These are phyloP conservation scores for Melanotaenia trifasciata DNA, from an alignment of 2,797 vertebrate species.

Conservation along the genomic window DNA sequence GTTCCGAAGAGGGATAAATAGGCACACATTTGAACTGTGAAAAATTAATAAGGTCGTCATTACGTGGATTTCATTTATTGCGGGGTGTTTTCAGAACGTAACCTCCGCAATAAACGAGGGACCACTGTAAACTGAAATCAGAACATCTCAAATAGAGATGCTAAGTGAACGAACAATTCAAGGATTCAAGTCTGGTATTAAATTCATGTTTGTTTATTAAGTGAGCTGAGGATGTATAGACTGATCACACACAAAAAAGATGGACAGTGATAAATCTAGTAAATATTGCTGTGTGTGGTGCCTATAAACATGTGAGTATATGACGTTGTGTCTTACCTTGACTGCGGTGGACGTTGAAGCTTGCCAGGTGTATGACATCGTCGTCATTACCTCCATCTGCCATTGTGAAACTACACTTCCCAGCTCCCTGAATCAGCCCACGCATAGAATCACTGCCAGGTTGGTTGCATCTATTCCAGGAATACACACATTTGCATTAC, in stretches of 20 bases:
- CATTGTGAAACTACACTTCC: conserved; percentile 83
- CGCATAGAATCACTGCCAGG: conserved; percentile 58
- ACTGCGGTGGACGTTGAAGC: conserved; percentile 88
- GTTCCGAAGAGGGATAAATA: too few species aligned
- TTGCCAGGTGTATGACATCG: conserved; percentile 90
- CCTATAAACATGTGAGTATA: not conserved
- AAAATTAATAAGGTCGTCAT: too few species aligned
- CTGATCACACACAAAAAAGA: not conserved
- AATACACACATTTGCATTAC: conserved; percentile 19
- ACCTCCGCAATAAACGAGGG: too few species aligned
- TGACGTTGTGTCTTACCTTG: conserved; percentile 79
- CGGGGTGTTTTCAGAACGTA: too few species aligned
- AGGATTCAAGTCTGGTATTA: not conserved
- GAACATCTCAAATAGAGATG: too few species aligned
- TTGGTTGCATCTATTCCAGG: conserved; percentile 60
- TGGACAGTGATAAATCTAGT: not conserved
- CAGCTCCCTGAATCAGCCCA: conserved; percentile 57
- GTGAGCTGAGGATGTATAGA: not conserved
- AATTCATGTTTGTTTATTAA: not conserved
- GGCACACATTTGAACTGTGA: too few species aligned
- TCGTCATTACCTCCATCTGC: conserved; percentile 89
- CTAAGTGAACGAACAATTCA: too few species aligned
- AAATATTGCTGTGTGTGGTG: not conserved
- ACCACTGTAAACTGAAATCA: too few species aligned
- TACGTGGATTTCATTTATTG: too few species aligned